These are phyloP conservation scores for Helostoma temminkii DNA, from an alignment of 2,797 vertebrate genomes.

Conservation along the genomic window DNA sequence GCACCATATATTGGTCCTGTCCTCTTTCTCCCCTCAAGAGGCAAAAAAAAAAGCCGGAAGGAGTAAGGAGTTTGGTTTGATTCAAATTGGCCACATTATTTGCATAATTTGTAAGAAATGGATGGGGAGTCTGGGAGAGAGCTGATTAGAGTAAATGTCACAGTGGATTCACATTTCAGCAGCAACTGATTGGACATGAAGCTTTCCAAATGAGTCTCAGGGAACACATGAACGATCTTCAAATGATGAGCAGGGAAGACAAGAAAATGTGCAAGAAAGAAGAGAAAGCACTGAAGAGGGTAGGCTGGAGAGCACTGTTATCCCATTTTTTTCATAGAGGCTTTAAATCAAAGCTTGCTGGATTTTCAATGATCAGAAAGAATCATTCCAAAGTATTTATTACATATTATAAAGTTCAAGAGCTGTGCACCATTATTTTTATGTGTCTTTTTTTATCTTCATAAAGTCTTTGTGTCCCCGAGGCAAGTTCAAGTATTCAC, in stretches of 20 bases:
- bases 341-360: constrained; percentile 52
- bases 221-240: constrained; percentile 44
- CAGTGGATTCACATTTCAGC: constrained; percentile 62
- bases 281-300: constrained; percentile 2
- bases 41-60: constrained; percentile 1
- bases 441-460: constrained; percentile 51
- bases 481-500: constrained; percentile 59
- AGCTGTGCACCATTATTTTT: constrained; percentile 49
- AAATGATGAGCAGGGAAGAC: constrained; percentile 50
- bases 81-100: constrained; percentile 65
- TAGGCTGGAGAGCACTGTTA: background rate
- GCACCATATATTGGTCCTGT: background rate
- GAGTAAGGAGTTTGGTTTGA: constrained; percentile 39
- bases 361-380: constrained; percentile 59
- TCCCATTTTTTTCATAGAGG: constrained; percentile 2
- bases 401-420: constrained; percentile 47
- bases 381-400: constrained; percentile 62
- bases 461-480: constrained; percentile 54
- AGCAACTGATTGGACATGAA: constrained; percentile 70
- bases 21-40: constrained; percentile 30
- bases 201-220: constrained; percentile 58
- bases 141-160: constrained; percentile 78
- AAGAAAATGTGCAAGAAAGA: constrained; percentile 23
- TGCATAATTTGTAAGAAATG: constrained; percentile 68
- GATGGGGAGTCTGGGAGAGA: constrained; percentile 22